A percentile compares a stretch with the other conserved stretches of the same genome.
phyloP scores from a whole-genome alignment of 1,140 invertebrate species.

The Drosophila sturtevanti region DNA sequence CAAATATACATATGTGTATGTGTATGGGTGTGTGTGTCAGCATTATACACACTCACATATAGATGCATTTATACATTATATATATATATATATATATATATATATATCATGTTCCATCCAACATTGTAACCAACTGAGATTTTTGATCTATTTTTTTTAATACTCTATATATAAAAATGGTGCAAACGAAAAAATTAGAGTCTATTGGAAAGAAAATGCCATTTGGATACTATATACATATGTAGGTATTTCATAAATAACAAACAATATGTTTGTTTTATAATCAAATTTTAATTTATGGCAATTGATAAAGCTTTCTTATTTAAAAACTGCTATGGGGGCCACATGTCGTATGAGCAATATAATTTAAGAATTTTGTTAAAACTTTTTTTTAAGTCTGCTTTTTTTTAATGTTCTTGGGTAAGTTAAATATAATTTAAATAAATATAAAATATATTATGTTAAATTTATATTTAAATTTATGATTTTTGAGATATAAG shows the following conservation, averaged over 20 bases:
- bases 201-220: slow-evolving; percentile 8
- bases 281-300: too few species aligned
- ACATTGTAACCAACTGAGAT: slow-evolving; percentile 57
- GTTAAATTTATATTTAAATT: too few species aligned
- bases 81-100: slow-evolving; percentile 13
- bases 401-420: too few species aligned
- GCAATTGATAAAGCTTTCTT: too few species aligned
- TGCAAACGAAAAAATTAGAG: neutral
- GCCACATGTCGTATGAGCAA: neutral
- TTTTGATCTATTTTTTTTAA: slow-evolving; percentile 42
- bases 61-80: neutral
- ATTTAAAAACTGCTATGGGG: too few species aligned
- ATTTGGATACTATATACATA: too few species aligned
- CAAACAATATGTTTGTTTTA: neutral
- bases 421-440: too few species aligned
- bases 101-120: slow-evolving; percentile 34
- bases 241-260: too few species aligned
- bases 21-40: neutral
- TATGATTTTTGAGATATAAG: too few species aligned
- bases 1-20: neutral
- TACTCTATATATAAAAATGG: neutral
- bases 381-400: too few species aligned
- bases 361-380: neutral
- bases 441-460: too few species aligned
- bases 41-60: neutral